Conservation (phyloP, 2,113 vertebrate genomes). For the Chaetura pelagica region DNA sequence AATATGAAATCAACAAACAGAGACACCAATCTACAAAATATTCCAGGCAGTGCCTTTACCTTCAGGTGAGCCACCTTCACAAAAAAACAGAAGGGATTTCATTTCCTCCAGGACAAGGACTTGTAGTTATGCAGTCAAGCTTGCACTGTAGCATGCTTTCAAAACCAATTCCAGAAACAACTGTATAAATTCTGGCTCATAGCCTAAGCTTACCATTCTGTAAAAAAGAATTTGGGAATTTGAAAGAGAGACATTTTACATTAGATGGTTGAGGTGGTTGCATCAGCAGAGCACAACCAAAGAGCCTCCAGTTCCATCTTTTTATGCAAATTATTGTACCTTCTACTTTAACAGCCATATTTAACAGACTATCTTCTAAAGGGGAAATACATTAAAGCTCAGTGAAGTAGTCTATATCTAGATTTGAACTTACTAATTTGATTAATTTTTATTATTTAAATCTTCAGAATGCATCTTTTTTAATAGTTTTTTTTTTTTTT, state of each 20-base stretch:
- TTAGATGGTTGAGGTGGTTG: not conserved
- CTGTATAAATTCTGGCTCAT: conserved; percentile 30
- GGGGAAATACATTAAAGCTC: conserved; percentile 6
- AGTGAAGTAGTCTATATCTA: conserved; percentile 26
- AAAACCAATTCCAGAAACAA: conserved; percentile 43
- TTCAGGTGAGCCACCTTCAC: conserved; percentile 66
- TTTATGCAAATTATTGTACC: conserved; percentile 39
- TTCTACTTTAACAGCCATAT: conserved; percentile 27
- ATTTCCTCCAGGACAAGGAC: conserved; percentile 26
- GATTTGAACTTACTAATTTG: conserved; percentile 52
- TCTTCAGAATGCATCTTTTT: not conserved
- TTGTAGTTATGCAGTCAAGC: conserved; percentile 1
- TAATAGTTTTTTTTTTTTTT: not conserved
- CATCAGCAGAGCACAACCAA: not conserved
- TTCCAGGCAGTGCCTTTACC: conserved; percentile 77
- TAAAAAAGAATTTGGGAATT: conserved; percentile 35
- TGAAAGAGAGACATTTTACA: conserved; percentile 20
- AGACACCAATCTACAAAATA: conserved; percentile 80
- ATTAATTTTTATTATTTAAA: conserved; percentile 33
- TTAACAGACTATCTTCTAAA: conserved; percentile 5
- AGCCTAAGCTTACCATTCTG: not conserved
- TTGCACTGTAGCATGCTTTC: not conserved
- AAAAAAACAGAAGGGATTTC: not conserved
- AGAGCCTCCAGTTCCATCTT: conserved; percentile 33
- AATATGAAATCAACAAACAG: conserved; percentile 83